Conservation (phyloP, 2,888 invertebrate genomes). For the Xylota sylvarum region DNA sequence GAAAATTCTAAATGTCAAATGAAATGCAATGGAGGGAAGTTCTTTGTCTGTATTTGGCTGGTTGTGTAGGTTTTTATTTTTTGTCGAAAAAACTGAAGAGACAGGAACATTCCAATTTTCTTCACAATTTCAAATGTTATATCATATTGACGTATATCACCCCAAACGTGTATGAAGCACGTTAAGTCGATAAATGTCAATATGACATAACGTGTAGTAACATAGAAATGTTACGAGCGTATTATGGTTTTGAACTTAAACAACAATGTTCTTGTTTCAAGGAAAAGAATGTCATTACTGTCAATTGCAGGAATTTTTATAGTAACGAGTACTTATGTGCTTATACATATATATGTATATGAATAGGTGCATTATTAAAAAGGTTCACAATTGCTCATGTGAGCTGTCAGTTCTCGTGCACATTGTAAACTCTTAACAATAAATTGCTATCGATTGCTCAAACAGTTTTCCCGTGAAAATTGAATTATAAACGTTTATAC, state of each 20-base stretch:
- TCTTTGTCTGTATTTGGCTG: neutral
- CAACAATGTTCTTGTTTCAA: neutral
- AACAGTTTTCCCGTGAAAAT: neutral
- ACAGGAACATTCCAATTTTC: neutral
- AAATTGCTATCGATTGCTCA: conserved; percentile 27
- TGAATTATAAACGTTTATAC: neutral
- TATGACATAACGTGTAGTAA: neutral
- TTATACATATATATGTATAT: no score
- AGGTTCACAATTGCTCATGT: neutral
- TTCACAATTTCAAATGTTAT: neutral
- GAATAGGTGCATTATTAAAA: neutral
- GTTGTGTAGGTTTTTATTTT: neutral
- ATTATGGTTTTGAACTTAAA: neutral
- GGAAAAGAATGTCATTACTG: neutral
- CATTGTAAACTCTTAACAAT: neutral
- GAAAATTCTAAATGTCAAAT: neutral
- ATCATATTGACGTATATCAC: neutral
- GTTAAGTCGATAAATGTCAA: neutral
- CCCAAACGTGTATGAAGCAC: neutral
- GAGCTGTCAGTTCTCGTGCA: conserved; percentile 4
- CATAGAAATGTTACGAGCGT: neutral
- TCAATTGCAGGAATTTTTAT: neutral
- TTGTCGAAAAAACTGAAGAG: neutral
- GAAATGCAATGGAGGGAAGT: neutral
- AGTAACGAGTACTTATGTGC: neutral